Base-by-base conservation (phyloP, 1,140 invertebrate genomes). In the Drosophila malerkotliana region DNA sequence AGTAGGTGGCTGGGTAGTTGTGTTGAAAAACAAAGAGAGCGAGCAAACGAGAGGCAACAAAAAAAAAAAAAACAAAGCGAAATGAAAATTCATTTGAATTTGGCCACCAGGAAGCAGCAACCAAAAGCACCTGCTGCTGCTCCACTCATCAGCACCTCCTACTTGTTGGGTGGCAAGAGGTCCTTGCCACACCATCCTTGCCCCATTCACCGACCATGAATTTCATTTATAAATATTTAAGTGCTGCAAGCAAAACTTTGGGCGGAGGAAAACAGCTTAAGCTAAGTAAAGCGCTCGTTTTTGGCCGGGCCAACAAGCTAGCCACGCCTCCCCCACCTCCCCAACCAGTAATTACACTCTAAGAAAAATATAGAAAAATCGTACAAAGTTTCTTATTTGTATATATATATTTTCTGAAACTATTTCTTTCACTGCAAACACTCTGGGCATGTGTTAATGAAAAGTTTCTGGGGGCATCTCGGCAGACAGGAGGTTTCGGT, bases 181-280 rank as follows among this genome's bases (percentile, higher is more conserved):
- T 9, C 9, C 32, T 32, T 8, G 8, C 32, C 9, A 9, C 32
- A 32, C 8, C 32, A 21, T 21, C 21, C 21, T 21, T 32, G 8
- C 21, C 5, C 9, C 10, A 2, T 1, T 0, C 37, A 7, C 26
- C 26, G 6, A 28, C 45, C 61, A 34, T 39, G 61, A 55, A 51
- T 53, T 72, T 66, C 73, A 58, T 67, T 63, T 81, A 77, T 61
- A 81, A 81, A 82, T 78, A 81, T 74, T 82, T 69, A 73, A 78
- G 74, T 82, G 62, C 69, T 68, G 54, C 56, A 69, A 60, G 69
- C 64, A 75, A 83, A 74, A 63, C 71, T 75, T 55, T 44, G 72
- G 39, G 28, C 34, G 48, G 37, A 18, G 8, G 41, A 68, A 48
- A 63, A 56, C 55, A 82, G 59, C 63, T 82, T 82, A 64, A 54